Base-by-base conservation (phyloP, 1,140 invertebrate genomes). In the Platyura marginata region DNA sequence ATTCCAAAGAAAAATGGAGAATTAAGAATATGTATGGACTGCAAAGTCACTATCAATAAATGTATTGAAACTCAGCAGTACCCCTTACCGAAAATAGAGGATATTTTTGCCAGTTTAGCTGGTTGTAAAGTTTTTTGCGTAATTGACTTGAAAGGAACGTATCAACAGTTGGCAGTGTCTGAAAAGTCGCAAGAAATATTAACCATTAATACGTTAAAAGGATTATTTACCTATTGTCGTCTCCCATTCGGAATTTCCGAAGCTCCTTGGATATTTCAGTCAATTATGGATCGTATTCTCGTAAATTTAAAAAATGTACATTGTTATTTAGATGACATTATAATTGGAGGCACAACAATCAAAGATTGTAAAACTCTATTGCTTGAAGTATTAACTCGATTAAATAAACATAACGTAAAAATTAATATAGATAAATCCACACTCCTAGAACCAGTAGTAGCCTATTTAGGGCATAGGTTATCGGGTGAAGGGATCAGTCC, bases 11-110 rank as follows among this genome's bases (percentile, higher is more conserved):
- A 55, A 40, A 51, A 64, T 47, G 55, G 51, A 8, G 44, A 44
- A 41, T 47, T 55, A 23, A 45, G 65, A 21, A 51, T 69, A 33
- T 68, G 66, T 52, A 55, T 55, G 1, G 66, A 68, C 51, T 69
- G 57, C 48, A 59, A 63, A 44, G 47, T 48, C 22, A 62, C 62
- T 1, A 43, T 66, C 34, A 66, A 65, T 45, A 41, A 39, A 21
- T 42, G 48, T 40, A 41, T 61, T 21, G 36, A 53, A 20, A 43
- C 49, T 21, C 54, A 62, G 40, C 49, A 52, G 21, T 54, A 62
- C 34, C 57, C 59, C 0, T 41, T 63, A 43, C 49, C 54, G 44
- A 25, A 44, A 34, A 40, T 53, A 9, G 51, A 61, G 21, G 52
- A 60, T 33, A 50, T 63, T 20, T 50, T 60, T 35, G 46, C 48